Conservation (phyloP, 2,113 vertebrate genomes). For the Rafetus swinhoei region DNA sequence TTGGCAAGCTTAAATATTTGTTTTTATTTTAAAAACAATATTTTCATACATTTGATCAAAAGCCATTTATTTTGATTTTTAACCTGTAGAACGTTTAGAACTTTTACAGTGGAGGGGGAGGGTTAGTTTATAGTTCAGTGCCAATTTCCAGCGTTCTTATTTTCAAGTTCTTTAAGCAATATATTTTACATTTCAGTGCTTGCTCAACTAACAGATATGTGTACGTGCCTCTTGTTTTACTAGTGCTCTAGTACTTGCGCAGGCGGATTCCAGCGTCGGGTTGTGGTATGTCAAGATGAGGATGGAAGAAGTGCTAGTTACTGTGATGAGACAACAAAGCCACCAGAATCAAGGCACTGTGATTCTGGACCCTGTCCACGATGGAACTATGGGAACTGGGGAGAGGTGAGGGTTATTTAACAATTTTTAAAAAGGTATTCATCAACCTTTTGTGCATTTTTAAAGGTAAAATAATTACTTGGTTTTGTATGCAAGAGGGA, state of each 20-base stretch:
- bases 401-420: constrained; percentile 85
- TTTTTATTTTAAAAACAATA: neutral
- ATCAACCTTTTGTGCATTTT: neutral
- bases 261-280: constrained; percentile 90
- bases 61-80: neutral
- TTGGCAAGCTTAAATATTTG: neutral
- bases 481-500: neutral
- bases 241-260: constrained; percentile 96
- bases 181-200: neutral
- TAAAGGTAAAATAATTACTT: neutral
- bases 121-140: neutral
- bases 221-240: constrained; percentile 20
- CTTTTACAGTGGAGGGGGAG: neutral
- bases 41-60: neutral
- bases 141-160: neutral
- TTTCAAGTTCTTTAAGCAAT: neutral
- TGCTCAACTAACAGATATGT: neutral
- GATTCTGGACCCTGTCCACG: constrained; percentile 92
- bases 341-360: constrained; percentile 88
- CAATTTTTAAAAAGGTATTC: neutral
- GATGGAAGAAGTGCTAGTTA: constrained; percentile 85
- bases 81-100: neutral
- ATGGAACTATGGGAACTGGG: constrained; percentile 95
- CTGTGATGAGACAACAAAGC: constrained; percentile 88
- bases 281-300: constrained; percentile 94